Conservation (phyloP, 1,140 invertebrate species). For the Megathymus violae region DNA sequence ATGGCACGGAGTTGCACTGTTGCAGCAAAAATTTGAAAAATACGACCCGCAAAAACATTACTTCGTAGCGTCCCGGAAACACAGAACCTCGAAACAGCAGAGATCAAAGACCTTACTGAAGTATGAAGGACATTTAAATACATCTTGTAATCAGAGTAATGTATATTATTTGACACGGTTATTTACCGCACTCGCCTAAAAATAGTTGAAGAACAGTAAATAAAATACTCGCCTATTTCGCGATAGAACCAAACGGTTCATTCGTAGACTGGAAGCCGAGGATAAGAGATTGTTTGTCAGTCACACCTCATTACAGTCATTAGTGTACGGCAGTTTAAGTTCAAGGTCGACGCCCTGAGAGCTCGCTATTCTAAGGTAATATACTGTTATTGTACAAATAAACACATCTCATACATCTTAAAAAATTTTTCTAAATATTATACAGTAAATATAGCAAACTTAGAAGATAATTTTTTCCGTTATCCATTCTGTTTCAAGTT, state of each 20-base stretch:
- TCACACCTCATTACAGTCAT: slow-evolving; percentile 50
- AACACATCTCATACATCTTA: too few relatives aligned
- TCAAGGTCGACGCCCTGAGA: slow-evolving; percentile 56
- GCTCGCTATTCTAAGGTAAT: slow-evolving; percentile 60
- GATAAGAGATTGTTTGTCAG: slow-evolving; percentile 53
- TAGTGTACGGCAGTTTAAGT: slow-evolving; percentile 63
- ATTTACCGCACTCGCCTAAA: slow-evolving; percentile 54
- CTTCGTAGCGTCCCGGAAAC: slow-evolving; percentile 31
- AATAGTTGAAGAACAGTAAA: slow-evolving; percentile 62
- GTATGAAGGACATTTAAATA: slow-evolving; percentile 28
- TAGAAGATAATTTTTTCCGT: background rate
- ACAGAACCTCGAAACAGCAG: slow-evolving; percentile 6
- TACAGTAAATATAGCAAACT: slow-evolving; percentile 1
- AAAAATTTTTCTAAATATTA: background rate
- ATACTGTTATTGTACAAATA: background rate
- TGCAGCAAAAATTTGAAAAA: slow-evolving; percentile 21
- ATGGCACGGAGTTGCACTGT: too few relatives aligned
- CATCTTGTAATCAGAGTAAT: slow-evolving; percentile 35
- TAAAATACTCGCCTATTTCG: slow-evolving; percentile 62
- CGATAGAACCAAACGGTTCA: slow-evolving; percentile 59
- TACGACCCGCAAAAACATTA: slow-evolving; percentile 14
- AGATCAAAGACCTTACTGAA: slow-evolving; percentile 52
- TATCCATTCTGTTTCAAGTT: too few relatives aligned
- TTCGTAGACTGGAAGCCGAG: slow-evolving; percentile 62
- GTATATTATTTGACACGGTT: slow-evolving; percentile 46